Evolutionary conservation across 2,888 invertebrate genomes (phyloP), one percentile per base, ranked within the genome.

Genomic region (Acleris sparsana): DNA sequence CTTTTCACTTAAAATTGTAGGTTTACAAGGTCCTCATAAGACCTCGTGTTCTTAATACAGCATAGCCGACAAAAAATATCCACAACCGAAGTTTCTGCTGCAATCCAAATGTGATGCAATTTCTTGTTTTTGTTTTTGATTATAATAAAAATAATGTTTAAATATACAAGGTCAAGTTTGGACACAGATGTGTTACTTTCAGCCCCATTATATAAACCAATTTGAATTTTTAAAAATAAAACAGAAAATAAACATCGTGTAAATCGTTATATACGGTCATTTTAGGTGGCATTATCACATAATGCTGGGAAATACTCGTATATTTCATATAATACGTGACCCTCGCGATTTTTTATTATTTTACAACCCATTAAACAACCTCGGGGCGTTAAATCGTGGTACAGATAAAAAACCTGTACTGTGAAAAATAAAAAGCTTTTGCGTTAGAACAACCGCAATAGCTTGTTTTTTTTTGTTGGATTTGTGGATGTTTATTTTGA

Each of bases 321-420:
- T 62, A 62, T 56, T 56, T 62, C 49, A 51, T 17, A 43, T 22
- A 33, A 39, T 48, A 39, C 53, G 55, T 62, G 55, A 39, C 56
- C 49, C 56, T 22, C 33, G 53, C 20, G 17, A 44, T 17, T 53
- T 33, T 62, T 62, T 56, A 62, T 51, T 62, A 62, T 62, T 62
- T 56, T 39, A 62, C 62, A 25, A 16, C 7, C 49, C 62, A 62
- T 62, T 62, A 56, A 62, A 39, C 62, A 62, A 22, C 18, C 22
- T 39, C 49, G 22, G 25, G 39, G 55, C 62, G 62, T 56, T 49
- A 62, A 62, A 62, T 56, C 25, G 49, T 16, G 20, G 62, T 7
- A 39, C 56, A 22, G 62, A 56, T 62, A 62, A 55, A 62, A 49
- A 22, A 49, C 22, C 22, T 29, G 25, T 56, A 39, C 6, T 25